Conservation (phyloP, 2,888 invertebrate species). For the Leptinotarsa rubiginosa region DNA sequence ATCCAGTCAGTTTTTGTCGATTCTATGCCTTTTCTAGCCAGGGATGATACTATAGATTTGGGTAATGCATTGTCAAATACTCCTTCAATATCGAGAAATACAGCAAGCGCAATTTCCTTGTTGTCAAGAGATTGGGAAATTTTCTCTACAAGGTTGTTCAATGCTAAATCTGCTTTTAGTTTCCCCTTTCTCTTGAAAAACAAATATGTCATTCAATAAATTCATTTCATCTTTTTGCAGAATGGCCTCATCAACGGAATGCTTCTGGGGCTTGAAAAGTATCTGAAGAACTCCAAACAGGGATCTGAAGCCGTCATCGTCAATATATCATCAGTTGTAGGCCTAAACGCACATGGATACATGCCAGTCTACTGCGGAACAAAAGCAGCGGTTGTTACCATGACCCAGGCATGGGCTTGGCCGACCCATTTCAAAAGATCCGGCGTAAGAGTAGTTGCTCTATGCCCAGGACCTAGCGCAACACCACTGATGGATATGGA, state of each 20-base stretch:
- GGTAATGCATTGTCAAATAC: too few relatives aligned
- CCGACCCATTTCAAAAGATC: slow-evolving; percentile 59
- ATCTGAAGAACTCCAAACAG: slow-evolving; percentile 47
- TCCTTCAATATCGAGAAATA: too few relatives aligned
- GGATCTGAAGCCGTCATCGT: slow-evolving; percentile 47
- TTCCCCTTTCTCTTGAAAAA: too few relatives aligned
- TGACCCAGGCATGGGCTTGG: slow-evolving; percentile 47
- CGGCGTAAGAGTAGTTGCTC: slow-evolving; percentile 67
- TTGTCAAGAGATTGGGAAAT: too few relatives aligned
- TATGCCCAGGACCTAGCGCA: slow-evolving; percentile 69
- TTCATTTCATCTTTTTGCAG: slow-evolving; percentile 51
- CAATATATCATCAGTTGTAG: slow-evolving; percentile 47
- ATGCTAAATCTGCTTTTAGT: too few relatives aligned
- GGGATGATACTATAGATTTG: too few relatives aligned
- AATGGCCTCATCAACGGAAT: slow-evolving; percentile 49
- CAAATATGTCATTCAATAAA: too few relatives aligned
- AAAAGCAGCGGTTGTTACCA: slow-evolving; percentile 46
- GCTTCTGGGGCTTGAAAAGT: slow-evolving; percentile 47
- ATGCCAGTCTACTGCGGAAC: slow-evolving; percentile 47
- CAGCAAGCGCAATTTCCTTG: too few relatives aligned
- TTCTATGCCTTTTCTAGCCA: too few relatives aligned
- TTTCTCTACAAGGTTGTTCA: too few relatives aligned
- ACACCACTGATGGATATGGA: slow-evolving; percentile 59
- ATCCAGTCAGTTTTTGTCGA: too few relatives aligned
- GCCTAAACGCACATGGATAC: slow-evolving; percentile 32